Conservation (phyloP, 1,140 invertebrate genomes). For the Hylyphantes graminicola region DNA sequence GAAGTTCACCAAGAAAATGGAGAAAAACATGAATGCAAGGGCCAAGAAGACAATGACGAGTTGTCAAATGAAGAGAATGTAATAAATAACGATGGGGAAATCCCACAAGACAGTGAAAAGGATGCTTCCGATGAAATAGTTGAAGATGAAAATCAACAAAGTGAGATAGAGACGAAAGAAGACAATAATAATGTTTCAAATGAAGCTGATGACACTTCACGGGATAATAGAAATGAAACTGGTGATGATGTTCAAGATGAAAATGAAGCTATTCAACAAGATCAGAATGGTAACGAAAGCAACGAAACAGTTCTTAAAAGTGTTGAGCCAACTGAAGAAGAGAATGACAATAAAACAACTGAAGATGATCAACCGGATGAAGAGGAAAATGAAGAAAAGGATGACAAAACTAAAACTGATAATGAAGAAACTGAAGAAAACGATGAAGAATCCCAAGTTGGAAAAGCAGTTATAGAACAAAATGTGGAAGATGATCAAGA, state of each 20-base stretch:
- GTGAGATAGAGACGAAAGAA: too few relatives aligned
- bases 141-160: too few relatives aligned
- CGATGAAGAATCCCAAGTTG: neutral
- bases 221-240: too few relatives aligned
- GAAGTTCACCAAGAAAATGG: neutral
- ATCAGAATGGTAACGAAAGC: neutral
- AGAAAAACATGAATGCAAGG: neutral
- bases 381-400: neutral
- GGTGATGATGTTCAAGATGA: too few relatives aligned
- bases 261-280: too few relatives aligned
- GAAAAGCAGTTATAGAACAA: neutral
- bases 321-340: neutral
- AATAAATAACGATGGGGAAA: neutral
- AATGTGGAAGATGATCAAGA: neutral
- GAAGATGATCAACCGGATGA: neutral
- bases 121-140: too few relatives aligned
- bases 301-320: neutral
- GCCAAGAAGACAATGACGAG: neutral
- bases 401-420: neutral
- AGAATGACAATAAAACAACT: neutral
- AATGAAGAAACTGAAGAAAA: too few relatives aligned
- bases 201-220: too few relatives aligned
- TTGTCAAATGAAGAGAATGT: neutral
- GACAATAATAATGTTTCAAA: too few relatives aligned
- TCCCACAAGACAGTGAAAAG: too few relatives aligned